Conservation (phyloP, 2,888 invertebrate genomes). For the Brachylomia viminalis region DNA sequence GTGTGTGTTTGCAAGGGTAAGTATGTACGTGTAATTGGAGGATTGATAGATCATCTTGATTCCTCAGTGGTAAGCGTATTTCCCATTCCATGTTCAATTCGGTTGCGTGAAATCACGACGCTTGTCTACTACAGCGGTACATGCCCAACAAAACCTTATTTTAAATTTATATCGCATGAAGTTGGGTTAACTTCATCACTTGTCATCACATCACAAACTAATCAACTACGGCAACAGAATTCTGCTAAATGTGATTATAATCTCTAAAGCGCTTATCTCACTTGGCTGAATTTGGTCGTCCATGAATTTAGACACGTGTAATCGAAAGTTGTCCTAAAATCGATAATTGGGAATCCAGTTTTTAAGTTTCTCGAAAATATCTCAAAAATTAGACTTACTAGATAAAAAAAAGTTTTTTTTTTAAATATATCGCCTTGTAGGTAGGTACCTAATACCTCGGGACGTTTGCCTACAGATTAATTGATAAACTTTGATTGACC, state of each 20-base stretch:
- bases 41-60: not conserved
- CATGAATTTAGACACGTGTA: not conserved
- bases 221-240: too few relatives aligned
- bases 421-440: too few relatives aligned
- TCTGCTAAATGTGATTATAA: not conserved
- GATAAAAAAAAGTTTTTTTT: not conserved
- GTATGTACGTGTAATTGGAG: too few relatives aligned
- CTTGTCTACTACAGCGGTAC: not conserved
- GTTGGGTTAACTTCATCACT: not conserved
- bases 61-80: too few relatives aligned
- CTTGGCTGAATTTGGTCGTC: not conserved
- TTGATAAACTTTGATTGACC: not conserved
- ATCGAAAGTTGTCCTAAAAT: not conserved
- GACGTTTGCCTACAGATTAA: not conserved
- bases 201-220: too few relatives aligned
- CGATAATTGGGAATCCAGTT: too few relatives aligned
- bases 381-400: not conserved
- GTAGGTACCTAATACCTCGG: too few relatives aligned
- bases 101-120: too few relatives aligned
- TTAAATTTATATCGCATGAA: not conserved
- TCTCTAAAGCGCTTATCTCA: not conserved
- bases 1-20: too few relatives aligned
- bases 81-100: too few relatives aligned
- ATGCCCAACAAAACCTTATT: not conserved
- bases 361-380: not conserved